A percentile compares a stretch with the other conserved stretches of the same genome.
Evolutionary conservation across 1,140 invertebrate genomes (phyloP).

Genomic region (Zeugodacus cucurbitae): DNA sequence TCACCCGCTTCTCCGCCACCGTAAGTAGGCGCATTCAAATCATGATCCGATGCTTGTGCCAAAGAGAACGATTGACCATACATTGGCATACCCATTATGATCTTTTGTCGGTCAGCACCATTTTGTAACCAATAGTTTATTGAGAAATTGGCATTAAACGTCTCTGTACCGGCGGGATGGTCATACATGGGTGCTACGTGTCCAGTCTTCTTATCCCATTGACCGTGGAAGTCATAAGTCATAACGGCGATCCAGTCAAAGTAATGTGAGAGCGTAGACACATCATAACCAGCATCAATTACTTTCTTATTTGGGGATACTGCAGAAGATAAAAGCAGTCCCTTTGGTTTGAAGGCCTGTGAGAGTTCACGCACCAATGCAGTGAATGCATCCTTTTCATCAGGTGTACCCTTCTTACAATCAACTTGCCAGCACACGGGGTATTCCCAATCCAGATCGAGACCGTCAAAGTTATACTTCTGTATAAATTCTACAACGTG

Average conservation of each 20-base stretch:
- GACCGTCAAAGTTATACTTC: conserved; percentile 84
- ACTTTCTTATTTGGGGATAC: conserved; percentile 87
- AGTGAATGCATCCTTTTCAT: conserved; percentile 81
- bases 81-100: conserved; percentile 85
- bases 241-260: conserved; percentile 88
- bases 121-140: conserved; percentile 83
- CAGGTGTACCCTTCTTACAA: conserved; percentile 77
- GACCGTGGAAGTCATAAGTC: conserved; percentile 88
- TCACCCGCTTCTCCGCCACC: conserved; percentile 83
- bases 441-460: conserved; percentile 93
- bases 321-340: conserved; percentile 80
- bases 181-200: conserved; percentile 84
- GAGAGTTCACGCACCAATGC: conserved; percentile 78
- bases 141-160: conserved; percentile 88
- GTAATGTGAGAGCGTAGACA: conserved; percentile 74
- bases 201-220: conserved; percentile 86
- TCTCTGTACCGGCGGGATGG: conserved; percentile 74
- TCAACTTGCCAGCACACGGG: conserved; percentile 92
- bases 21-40: conserved; percentile 77
- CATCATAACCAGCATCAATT: conserved; percentile 84
- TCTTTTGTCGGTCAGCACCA: conserved; percentile 78
- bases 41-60: conserved; percentile 72
- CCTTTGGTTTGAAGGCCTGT: conserved; percentile 74
- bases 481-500: conserved; percentile 82
- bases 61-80: conserved; percentile 89